Base-by-base conservation (phyloP, 2,888 invertebrate genomes). In the Drosophila subquinaria region DNA sequence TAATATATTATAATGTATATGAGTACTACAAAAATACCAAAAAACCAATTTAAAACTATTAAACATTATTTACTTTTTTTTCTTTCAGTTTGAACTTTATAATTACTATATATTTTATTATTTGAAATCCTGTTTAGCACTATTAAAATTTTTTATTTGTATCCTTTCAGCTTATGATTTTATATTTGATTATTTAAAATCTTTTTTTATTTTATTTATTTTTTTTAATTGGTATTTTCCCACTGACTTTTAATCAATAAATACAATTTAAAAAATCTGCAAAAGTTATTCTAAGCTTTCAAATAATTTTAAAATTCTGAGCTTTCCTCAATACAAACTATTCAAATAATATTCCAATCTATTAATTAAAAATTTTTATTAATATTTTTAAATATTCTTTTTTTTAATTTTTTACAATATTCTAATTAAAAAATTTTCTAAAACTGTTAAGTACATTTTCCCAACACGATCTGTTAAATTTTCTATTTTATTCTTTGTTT, bases 391-490 rank as follows among this genome's bases (percentile, higher is more conserved):
- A 0, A 36, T 36, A 13, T 36, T 4, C 4, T 5, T n/a, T 2
- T 13, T 36, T 36, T 13, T n/a, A n/a, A n/a, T n/a, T 20, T 20
- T 20, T 20, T 4, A 0, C 3, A 36, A 38, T 38, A 38, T 38
- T 38, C 2, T 38, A 2, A 36, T 15, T 8, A 40, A 36, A 15
- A 2, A 40, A 15, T 42, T 0, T 3, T 15, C 42, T 8, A 42
- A 42, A 17, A 11, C 1, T 5, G 5, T 27, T 0, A 27, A 27
- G 11, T 20, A 0, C 10, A 42, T 20, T 13, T 20, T 23, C 13
- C 11, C 5, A 23, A 23, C 43, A 43, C 43, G 43, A 43, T 43
- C 43, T 43, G 10, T 53, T 45, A 10, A 45, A 38, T n/a, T 35
- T 42, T 55, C 48, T 8, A 4, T 13, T 42, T 23, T 15, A 17